Evolutionary conservation across 2,888 invertebrate species (phyloP).

Genomic region (Drosophila neotestacea): DNA sequence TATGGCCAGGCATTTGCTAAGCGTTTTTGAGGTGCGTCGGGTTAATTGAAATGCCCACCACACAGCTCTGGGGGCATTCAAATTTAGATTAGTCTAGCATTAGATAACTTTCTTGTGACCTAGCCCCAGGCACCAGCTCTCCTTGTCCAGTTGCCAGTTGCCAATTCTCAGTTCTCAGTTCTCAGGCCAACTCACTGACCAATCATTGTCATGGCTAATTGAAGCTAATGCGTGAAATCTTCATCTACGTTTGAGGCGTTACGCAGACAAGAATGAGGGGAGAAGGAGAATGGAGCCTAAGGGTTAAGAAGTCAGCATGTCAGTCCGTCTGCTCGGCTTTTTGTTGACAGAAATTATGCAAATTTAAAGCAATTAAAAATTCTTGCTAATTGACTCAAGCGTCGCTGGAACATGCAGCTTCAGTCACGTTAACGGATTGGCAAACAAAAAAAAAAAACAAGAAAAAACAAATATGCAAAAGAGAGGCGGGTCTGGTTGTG

Average conservation of each 20-base stretch:
- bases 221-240: constrained; percentile 69
- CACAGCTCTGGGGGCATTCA: constrained; percentile 46
- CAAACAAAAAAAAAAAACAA: constrained; percentile 36
- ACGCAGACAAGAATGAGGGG: constrained; percentile 8
- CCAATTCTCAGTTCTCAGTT: not conserved
- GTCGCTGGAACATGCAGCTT: constrained; percentile 47
- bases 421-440: constrained; percentile 49
- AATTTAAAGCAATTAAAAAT: constrained; percentile 80
- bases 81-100: constrained; percentile 64
- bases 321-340: constrained; percentile 19
- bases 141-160: constrained; percentile 1
- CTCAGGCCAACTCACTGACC: constrained; percentile 27
- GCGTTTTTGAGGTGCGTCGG: constrained; percentile 69
- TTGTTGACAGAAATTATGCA: constrained; percentile 80
- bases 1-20: constrained; percentile 34
- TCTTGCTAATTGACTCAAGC: constrained; percentile 78
- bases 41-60: constrained; percentile 73
- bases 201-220: constrained; percentile 64
- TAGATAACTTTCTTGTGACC: constrained; percentile 47
- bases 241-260: constrained; percentile 18
- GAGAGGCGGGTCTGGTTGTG: constrained; percentile 16
- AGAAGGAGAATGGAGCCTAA: not conserved
- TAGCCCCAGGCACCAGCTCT: constrained; percentile 8
- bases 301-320: constrained; percentile 3
- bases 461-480: constrained; percentile 9